These are phyloP conservation scores for Drosophila punjabiensis DNA, from an alignment of 1,140 invertebrate genomes.

Conservation along the genomic window DNA sequence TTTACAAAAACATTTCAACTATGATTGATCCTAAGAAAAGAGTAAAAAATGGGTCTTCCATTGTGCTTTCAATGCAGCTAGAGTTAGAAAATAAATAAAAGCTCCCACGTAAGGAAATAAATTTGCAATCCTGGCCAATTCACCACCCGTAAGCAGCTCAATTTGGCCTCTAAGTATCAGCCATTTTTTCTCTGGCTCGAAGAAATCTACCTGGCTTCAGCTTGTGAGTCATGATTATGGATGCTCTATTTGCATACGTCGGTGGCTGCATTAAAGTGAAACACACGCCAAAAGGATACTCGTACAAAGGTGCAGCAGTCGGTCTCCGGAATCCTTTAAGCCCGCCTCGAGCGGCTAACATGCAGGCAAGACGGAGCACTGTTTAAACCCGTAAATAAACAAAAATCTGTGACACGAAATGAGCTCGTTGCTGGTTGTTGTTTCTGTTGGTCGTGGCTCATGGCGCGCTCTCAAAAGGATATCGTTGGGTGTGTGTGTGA, in stretches of 20 bases:
- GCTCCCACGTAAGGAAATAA: slow-evolving; percentile 21
- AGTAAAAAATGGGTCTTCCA: neutral
- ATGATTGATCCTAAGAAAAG: slow-evolving; percentile 1
- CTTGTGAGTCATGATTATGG: slow-evolving; percentile 39
- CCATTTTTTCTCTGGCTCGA: slow-evolving; percentile 30
- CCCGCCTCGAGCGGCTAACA: slow-evolving; percentile 29
- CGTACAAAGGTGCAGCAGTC: slow-evolving; percentile 10
- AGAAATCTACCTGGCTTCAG: neutral
- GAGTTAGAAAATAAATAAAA: slow-evolving; percentile 4
- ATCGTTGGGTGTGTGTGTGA: slow-evolving; percentile 16
- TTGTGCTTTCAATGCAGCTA: neutral
- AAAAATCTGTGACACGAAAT: slow-evolving; percentile 71
- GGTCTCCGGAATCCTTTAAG: slow-evolving; percentile 30
- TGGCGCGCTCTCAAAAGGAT: slow-evolving; percentile 47
- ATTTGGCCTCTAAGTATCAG: slow-evolving; percentile 41
- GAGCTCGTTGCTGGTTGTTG: slow-evolving; percentile 48
- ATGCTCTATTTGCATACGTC: slow-evolving; percentile 43
- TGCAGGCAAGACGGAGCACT: slow-evolving; percentile 23
- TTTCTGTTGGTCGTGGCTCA: slow-evolving; percentile 8
- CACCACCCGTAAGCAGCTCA: slow-evolving; percentile 30
- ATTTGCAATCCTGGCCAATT: slow-evolving; percentile 2
- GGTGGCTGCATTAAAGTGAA: slow-evolving; percentile 27
- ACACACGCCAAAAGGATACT: slow-evolving; percentile 11
- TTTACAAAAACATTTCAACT: neutral
- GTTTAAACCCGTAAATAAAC: slow-evolving; percentile 68